phyloP scores from a whole-genome alignment of 1,140 invertebrate species.

The Diploscapter pachys region DNA sequence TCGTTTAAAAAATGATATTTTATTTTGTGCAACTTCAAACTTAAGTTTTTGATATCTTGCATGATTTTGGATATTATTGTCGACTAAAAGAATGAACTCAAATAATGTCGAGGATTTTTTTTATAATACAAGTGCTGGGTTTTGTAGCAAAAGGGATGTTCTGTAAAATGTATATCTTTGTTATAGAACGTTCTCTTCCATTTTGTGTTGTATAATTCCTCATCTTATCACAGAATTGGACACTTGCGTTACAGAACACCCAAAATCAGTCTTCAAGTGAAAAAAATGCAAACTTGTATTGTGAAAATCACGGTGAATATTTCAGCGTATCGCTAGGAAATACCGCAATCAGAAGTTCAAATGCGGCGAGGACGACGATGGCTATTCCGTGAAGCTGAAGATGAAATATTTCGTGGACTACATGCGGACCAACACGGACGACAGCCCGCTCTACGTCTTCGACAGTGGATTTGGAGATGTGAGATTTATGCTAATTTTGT shows the following conservation, averaged over 20 bases:
- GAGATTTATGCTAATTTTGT: conserved; percentile 44
- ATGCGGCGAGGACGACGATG: conserved; percentile 99
- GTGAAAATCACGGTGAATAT: background rate
- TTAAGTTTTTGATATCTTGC: conserved; percentile 6
- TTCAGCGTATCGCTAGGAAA: conserved; percentile 80
- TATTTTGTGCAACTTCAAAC: conserved; percentile 16
- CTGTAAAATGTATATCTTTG: too few species aligned
- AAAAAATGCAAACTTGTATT: conserved; percentile 9
- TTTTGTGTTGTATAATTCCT: too few species aligned
- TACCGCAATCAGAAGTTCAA: conserved; percentile 99
- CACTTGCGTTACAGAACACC: too few species aligned
- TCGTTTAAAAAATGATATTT: conserved; percentile 25
- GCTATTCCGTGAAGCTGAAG: conserved; percentile 98
- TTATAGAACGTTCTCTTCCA: too few species aligned
- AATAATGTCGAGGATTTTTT: too few species aligned
- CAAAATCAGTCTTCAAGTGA: conserved; percentile 1
- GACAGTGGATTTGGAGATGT: conserved; percentile 97
- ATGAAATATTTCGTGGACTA: conserved; percentile 99
- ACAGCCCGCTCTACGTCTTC: conserved; percentile 99
- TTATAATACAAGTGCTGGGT: too few species aligned
- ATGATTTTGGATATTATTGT: too few species aligned
- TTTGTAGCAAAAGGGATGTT: too few species aligned
- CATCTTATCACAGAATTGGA: too few species aligned
- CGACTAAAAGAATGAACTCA: too few species aligned
- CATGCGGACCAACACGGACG: conserved; percentile 85